phyloP scores from a whole-genome alignment of 2,888 invertebrate genomes.

The Tiphia femorata region DNA sequence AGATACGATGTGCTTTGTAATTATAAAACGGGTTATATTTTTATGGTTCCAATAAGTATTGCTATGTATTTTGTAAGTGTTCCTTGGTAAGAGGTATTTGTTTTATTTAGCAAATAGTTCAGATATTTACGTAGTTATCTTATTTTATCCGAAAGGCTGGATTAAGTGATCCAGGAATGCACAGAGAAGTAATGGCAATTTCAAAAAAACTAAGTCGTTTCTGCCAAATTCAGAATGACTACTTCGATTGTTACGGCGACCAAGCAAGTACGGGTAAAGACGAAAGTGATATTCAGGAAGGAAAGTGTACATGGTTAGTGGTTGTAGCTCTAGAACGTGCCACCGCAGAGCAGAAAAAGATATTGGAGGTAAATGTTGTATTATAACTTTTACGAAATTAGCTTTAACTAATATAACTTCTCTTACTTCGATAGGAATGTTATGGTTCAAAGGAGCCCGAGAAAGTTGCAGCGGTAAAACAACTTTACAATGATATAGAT shows the following conservation, averaged over 20 bases:
- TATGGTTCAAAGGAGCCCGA: constrained; percentile 80
- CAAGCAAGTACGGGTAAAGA: constrained; percentile 88
- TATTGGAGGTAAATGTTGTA: constrained; percentile 73
- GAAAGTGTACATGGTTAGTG: constrained; percentile 96
- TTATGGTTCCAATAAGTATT: constrained; percentile 89
- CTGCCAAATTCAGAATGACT: constrained; percentile 94
- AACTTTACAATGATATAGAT: constrained; percentile 82
- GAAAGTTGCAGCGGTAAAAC: constrained; percentile 78
- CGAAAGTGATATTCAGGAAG: constrained; percentile 93
- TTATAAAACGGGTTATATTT: constrained; percentile 93
- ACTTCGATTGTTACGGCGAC: constrained; percentile 92
- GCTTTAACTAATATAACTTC: neutral
- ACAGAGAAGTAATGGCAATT: constrained; percentile 87
- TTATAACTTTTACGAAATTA: neutral
- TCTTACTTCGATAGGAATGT: constrained; percentile 71
- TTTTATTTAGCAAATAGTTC: neutral
- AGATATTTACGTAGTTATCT: neutral
- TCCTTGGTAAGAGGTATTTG: neutral
- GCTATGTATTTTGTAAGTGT: constrained; percentile 87
- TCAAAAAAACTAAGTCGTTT: constrained; percentile 94
- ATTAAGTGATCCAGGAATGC: constrained; percentile 81
- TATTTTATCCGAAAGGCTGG: constrained; percentile 70
- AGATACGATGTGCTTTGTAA: constrained; percentile 89
- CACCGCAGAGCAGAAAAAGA: constrained; percentile 77
- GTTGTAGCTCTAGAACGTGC: constrained; percentile 89